These are phyloP conservation scores for Poeciliopsis infans DNA, from an alignment of 2,797 vertebrate genomes.

Conservation along the genomic window DNA sequence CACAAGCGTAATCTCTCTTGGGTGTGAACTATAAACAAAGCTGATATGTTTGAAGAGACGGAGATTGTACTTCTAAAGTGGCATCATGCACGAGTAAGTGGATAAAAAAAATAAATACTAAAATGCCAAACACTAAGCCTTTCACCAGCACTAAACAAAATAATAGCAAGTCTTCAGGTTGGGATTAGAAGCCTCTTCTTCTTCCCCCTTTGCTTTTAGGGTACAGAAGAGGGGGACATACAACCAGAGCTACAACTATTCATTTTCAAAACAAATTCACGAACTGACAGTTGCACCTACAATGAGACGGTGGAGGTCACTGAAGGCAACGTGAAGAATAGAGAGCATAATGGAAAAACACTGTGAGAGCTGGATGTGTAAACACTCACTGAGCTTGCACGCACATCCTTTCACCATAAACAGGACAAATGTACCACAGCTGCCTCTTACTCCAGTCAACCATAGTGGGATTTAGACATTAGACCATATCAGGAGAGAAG, in stretches of 20 bases:
- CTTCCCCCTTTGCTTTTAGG: slow-evolving; percentile 22
- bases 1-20: slow-evolving; percentile 58
- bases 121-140: slow-evolving; percentile 47
- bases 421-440: neutral
- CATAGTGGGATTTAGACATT: slow-evolving; percentile 14
- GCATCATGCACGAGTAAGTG: slow-evolving; percentile 36
- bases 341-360: slow-evolving; percentile 21
- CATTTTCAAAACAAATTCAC: slow-evolving; percentile 25
- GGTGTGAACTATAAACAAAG: slow-evolving; percentile 62
- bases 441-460: slow-evolving; percentile 19
- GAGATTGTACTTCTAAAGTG: slow-evolving; percentile 61
- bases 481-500: slow-evolving; percentile 24
- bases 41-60: slow-evolving; percentile 60
- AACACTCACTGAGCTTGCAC: slow-evolving; percentile 5
- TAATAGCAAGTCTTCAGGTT: slow-evolving; percentile 29
- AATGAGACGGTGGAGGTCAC: slow-evolving; percentile 43
- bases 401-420: slow-evolving; percentile 10
- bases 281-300: slow-evolving; percentile 25
- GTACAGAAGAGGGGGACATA: neutral
- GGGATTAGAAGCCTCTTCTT: slow-evolving; percentile 18
- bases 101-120: slow-evolving; percentile 55
- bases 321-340: slow-evolving; percentile 9
- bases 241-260: slow-evolving; percentile 1
- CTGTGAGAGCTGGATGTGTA: slow-evolving; percentile 9
- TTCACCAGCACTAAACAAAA: slow-evolving; percentile 40